Conservation (phyloP, 2,113 vertebrate species). For the Xyliphius kryptos region DNA sequence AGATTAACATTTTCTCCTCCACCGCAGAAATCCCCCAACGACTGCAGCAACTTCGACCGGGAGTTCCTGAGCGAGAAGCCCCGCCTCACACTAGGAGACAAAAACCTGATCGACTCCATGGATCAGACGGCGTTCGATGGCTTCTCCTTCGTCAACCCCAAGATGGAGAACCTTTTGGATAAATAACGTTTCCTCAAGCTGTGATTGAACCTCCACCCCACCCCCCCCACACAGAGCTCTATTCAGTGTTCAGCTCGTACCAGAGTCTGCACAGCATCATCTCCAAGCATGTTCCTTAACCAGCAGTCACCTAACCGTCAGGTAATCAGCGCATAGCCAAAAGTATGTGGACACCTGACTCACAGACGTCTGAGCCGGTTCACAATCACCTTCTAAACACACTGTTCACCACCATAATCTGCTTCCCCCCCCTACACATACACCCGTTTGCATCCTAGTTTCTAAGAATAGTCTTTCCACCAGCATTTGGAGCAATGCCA, state of each 20-base stretch:
- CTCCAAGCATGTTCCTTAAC: neutral
- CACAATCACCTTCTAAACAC: too few relatives aligned
- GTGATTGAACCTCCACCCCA: neutral
- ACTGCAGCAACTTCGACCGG: slow-evolving; percentile 93
- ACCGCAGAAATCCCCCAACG: slow-evolving; percentile 78
- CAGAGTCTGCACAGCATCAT: neutral
- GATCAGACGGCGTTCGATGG: slow-evolving; percentile 82
- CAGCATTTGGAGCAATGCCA: too few relatives aligned
- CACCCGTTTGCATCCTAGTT: too few relatives aligned
- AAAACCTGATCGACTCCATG: slow-evolving; percentile 94
- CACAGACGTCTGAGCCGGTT: too few relatives aligned
- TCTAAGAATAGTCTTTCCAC: too few relatives aligned
- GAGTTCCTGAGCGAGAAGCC: slow-evolving; percentile 95
- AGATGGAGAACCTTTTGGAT: slow-evolving; percentile 72
- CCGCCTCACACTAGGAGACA: slow-evolving; percentile 80
- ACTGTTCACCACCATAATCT: too few relatives aligned
- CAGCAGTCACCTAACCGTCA: too few relatives aligned
- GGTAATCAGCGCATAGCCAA: too few relatives aligned
- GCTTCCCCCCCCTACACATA: too few relatives aligned
- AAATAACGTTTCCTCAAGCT: slow-evolving; percentile 52
- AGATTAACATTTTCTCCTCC: slow-evolving; percentile 28
- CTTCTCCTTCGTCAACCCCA: slow-evolving; percentile 92
- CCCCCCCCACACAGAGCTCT: neutral
- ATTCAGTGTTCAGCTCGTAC: neutral
- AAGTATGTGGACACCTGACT: too few relatives aligned